Evolutionary conservation across 2,888 invertebrate genomes (phyloP).

Genomic region (Tryphoninae sp.): DNA sequence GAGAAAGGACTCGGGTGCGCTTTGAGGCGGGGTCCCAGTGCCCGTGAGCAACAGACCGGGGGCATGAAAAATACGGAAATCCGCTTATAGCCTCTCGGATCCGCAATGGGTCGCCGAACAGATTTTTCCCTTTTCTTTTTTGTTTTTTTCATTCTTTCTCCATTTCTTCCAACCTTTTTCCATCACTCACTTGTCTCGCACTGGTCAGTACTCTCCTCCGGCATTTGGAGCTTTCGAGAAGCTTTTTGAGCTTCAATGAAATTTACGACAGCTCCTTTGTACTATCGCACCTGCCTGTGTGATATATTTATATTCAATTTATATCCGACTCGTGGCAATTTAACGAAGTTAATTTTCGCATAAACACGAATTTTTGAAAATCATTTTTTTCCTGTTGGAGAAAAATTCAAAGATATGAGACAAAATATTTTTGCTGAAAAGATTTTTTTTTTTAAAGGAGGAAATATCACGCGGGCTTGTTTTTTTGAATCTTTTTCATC

Average conservation of each 20-base stretch:
- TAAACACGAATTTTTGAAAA: too few relatives aligned
- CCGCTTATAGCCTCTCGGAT: conserved; percentile 51
- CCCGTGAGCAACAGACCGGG: conserved; percentile 7
- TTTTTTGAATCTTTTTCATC: too few relatives aligned
- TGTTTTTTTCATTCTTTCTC: conserved; percentile 19
- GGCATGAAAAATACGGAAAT: conserved; percentile 57
- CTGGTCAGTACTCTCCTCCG: conserved; percentile 30
- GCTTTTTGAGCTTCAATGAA: background rate
- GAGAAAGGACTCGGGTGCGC: conserved; percentile 13
- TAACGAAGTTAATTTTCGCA: too few relatives aligned
- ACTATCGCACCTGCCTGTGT: background rate
- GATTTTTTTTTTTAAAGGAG: too few relatives aligned
- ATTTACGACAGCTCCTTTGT: background rate
- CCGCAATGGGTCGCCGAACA: conserved; percentile 25
- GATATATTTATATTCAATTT: conserved; percentile 6
- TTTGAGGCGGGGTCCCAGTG: conserved; percentile 18
- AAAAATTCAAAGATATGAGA: too few relatives aligned
- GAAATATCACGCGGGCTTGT: too few relatives aligned
- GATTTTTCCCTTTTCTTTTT: conserved; percentile 20
- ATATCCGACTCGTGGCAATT: too few relatives aligned
- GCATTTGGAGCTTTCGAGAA: conserved; percentile 34
- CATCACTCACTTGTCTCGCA: conserved; percentile 21
- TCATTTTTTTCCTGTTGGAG: too few relatives aligned
- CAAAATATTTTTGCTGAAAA: too few relatives aligned
- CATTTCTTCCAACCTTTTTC: background rate